Base-by-base conservation (phyloP, 2,888 invertebrate genomes). In the Cremastinae sp. region DNA sequence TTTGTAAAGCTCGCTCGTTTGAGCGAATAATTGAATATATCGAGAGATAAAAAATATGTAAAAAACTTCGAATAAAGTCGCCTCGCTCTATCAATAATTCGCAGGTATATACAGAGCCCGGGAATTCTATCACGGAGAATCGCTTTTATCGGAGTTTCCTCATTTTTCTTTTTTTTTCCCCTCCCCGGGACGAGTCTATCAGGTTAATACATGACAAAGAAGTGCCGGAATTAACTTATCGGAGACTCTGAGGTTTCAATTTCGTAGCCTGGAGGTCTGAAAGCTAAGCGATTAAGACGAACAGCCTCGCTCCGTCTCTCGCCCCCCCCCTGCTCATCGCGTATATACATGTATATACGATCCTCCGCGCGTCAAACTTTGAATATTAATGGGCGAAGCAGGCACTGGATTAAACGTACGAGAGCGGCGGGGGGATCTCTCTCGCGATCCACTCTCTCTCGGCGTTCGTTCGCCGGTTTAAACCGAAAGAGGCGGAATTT, bases 381-480 rank as follows among this genome's bases (percentile, higher is more conserved):
- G 76, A 73, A 69, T 76, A 76, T 76, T 76, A 76, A 76, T 76
- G 73, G 72, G 69, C 5, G 34, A n/a, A 53, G 76, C 53, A n/a
- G 53, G 76, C 53, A 65, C 59, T 65, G 76, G 73, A 76, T 73
- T 73, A 76, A 76, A 73, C 68, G 73, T 59, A 53, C 64, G 43
- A 69, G 64, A 41, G 53, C 47, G 10, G 9, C 7, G 4, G 12
- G 10, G 8, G 10, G 16, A 38, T 7, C 10, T 41, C 41, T 18
- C 16, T 7, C 16, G 16, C 28, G 41, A 20, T 45, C 34, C 56
- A 36, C 14, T 18, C 9, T 5, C 45, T n/a, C 1, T 22, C 16
- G 2, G 9, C n/a, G 16, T 5, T 47, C 16, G 16, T 18, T 16
- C 16, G 49, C n/a, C 5, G 2, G 28, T 28, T 5, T 3, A 5